Evolutionary conservation across 2,113 vertebrate genomes (phyloP), one percentile per base, ranked within the genome.

Genomic region (Macrotus californicus): DNA sequence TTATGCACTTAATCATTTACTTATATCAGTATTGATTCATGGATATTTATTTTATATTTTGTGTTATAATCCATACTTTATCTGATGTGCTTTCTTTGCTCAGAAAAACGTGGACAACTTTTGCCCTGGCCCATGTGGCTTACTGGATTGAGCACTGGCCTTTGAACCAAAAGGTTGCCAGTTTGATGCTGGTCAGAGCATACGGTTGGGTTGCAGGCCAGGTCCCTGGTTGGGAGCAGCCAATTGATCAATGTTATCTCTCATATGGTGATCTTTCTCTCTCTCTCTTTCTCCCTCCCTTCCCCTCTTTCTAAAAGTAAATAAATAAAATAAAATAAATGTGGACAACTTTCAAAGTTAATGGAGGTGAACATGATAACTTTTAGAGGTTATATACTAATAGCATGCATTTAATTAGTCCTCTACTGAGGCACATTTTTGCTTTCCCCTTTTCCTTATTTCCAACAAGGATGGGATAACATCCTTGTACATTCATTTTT

Each of bases 41-140:
- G 52, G 41, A 36, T 86, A 67, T 84, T 93, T 83, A 56, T 75
- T 87, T 91, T 83, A 61, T 89, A 81, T 87, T 93, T 79, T 87
- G 67, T n/a, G 36, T 69, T 81, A 46, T 76, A 91, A 66, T 48
- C 18, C 19, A 21, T 80, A 46, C 12, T 29, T 80, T 67, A 26
- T 14, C 70, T 41, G 10, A 64, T 73, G 16, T 52, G 26, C 26
- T 85, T 91, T 66, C 39, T 88, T 72, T 77, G 69, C 59, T 39
- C 29, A 70, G 10, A 56, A 91, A 83, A 82, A 89, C 29, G 50
- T 77, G 54, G 69, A 22, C 12, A 90, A 41, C 16, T 96, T 97
- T 79, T 26, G 29, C 29, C 13, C 29, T 64, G 61, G 24, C 29
- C 31, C 12, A 12, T 64, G 26, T 64, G 61, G 61, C 61, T 64